Evolutionary conservation across 2,888 invertebrate genomes (phyloP).

Genomic region (Furcula furcula): DNA sequence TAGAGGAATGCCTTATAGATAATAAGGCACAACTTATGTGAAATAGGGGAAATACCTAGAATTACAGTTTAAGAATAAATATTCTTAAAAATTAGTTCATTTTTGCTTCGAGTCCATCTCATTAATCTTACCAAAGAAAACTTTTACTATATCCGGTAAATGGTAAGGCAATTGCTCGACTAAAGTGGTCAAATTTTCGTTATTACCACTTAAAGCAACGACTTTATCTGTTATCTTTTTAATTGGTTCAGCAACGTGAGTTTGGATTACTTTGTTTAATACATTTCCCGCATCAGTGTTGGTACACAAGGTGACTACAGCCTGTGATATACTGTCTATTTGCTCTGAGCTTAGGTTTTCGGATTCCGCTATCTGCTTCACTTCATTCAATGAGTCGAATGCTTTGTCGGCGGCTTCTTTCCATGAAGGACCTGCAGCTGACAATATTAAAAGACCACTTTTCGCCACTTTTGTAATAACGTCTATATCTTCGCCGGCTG

Average conservation of each 20-base stretch:
- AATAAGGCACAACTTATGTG: too few relatives aligned
- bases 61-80: too few relatives aligned
- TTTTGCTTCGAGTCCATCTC: neutral
- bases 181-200: constrained; percentile 17
- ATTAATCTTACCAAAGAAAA: constrained; percentile 1
- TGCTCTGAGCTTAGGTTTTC: constrained; percentile 14
- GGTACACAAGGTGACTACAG: constrained; percentile 1
- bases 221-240: neutral
- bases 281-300: constrained; percentile 8
- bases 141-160: constrained; percentile 13
- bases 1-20: too few relatives aligned
- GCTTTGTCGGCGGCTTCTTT: constrained; percentile 12
- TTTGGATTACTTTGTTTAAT: constrained; percentile 11
- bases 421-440: constrained; percentile 16
- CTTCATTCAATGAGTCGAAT: constrained; percentile 14
- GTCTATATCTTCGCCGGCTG: constrained; percentile 21
- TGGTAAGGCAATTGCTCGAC: constrained; percentile 16
- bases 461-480: constrained; percentile 19
- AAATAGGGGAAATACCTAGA: too few relatives aligned
- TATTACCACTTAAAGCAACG: constrained; percentile 10
- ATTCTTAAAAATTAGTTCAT: too few relatives aligned
- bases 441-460: constrained; percentile 14
- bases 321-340: constrained; percentile 7
- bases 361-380: constrained; percentile 11
- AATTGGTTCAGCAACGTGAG: constrained; percentile 12